These are phyloP conservation scores for Latrodectus hesperus DNA, from an alignment of 2,888 invertebrate species.

Conservation along the genomic window DNA sequence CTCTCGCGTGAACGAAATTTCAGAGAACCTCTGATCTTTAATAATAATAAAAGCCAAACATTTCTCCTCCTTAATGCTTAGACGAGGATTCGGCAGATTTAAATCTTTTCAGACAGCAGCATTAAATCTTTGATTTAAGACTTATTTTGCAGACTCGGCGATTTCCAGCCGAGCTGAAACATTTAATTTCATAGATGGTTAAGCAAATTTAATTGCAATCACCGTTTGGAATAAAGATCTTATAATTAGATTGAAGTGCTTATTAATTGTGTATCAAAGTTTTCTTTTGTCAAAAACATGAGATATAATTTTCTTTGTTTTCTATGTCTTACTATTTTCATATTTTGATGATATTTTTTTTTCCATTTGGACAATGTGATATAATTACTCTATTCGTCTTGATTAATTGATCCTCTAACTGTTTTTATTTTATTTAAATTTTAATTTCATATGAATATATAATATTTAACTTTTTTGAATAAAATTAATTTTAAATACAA, in stretches of 20 bases:
- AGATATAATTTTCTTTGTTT: conserved; percentile 18
- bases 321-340: not conserved
- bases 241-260: conserved; percentile 50
- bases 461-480: no score
- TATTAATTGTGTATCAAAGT: conserved; percentile 14
- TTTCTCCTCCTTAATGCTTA: not conserved
- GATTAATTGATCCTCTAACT: no score
- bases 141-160: conserved; percentile 23
- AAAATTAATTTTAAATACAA: no score
- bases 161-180: conserved; percentile 42
- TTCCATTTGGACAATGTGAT: no score
- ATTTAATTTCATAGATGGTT: conserved; percentile 67
- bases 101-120: conserved; percentile 37
- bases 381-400: no score
- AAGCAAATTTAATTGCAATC: conserved; percentile 65
- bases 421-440: no score
- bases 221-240: conserved; percentile 31
- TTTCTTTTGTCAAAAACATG: conserved; percentile 19
- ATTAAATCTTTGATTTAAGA: conserved; percentile 51
- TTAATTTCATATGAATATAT: no score
- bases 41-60: conserved; percentile 42
- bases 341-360: no score
- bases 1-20: conserved; percentile 33
- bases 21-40: conserved; percentile 12
- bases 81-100: conserved; percentile 19